Base-by-base conservation (phyloP, 2,113 vertebrate species). In the Shinisaurus crocodilurus region DNA sequence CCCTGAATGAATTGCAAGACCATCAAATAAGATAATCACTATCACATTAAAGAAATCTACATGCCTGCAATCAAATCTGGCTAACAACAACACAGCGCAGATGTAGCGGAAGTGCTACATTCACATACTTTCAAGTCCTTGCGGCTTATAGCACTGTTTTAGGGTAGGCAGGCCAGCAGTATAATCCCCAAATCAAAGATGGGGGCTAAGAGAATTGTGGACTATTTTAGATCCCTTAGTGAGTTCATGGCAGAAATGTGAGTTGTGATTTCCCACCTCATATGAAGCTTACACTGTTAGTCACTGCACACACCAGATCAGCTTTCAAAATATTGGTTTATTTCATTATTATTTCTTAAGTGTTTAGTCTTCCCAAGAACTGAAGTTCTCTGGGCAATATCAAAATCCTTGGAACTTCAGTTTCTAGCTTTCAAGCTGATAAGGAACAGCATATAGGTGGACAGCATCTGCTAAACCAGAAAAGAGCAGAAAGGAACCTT, bases 1-100 rank as follows among this genome's bases (percentile, higher is more conserved):
- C 89, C 85, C 97, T 96, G 83, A 81, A 45, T 9, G 48, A 81
- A 82, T 50, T 80, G 18, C 54, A 77, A 43, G 85, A 88, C 87
- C 4, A 85, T 29, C 89, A 87, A 16, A 4, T 9, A 90, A 90
- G 18, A 23, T 1, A 9, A 65, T 77, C 57, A 77, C 1, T 7
- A 8, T 37, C 54, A 15, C 8, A 60, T 40, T 27, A 89, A 67
- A 43, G n/a, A 34, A 54, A 32, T 2, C 45, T 25, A 48, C 63
- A 54, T 57, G n/a, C 29, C 72, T 77, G 18, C 27, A 1, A n/a
- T 32, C 18, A 34, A 23, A 18, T 13, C 3, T 63, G 10, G 27
- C 27, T 32, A 45, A 43, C 57, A 84, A 43, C 37, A 40, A 40
- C 29, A 25, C 37, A 85, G 32, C 10, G 10, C 54, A n/a, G 40